Conservation (phyloP, 1,140 invertebrate species). For the Panagrolaimus sp. region DNA sequence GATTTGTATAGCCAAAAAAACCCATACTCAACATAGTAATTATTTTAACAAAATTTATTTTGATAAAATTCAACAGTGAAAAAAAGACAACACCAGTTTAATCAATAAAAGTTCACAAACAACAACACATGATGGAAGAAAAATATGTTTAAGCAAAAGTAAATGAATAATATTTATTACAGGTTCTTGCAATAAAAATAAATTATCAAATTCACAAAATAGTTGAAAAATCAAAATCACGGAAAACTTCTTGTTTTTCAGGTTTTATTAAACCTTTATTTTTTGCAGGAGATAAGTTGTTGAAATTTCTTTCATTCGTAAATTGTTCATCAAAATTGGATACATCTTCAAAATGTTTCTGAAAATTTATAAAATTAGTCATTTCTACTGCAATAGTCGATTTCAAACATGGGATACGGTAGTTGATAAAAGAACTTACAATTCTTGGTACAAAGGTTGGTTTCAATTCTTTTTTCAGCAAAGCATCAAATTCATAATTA, state of each 20-base stretch:
- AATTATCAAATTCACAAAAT: too few species aligned
- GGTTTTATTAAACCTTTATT: constrained; percentile 80
- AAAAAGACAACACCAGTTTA: too few species aligned
- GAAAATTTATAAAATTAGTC: constrained; percentile 43
- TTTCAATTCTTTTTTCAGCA: constrained; percentile 81
- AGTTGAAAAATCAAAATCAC: constrained; percentile 91
- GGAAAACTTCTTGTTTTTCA: constrained; percentile 83
- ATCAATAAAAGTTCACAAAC: too few species aligned
- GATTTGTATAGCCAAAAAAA: too few species aligned
- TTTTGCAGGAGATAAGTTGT: constrained; percentile 90
- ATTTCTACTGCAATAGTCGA: too few species aligned
- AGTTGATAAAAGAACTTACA: constrained; percentile 68
- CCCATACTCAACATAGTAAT: too few species aligned
- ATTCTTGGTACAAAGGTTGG: constrained; percentile 62
- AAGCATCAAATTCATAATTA: constrained; percentile 37
- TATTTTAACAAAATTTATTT: too few species aligned
- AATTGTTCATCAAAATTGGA: constrained; percentile 99
- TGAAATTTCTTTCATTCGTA: constrained; percentile 77
- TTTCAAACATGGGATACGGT: constrained; percentile 15
- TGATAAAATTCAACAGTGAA: too few species aligned
- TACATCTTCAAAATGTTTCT: constrained; percentile 86
- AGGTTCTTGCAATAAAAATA: too few species aligned
- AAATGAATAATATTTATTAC: too few species aligned
- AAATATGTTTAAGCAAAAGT: too few species aligned
- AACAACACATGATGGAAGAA: too few species aligned